phyloP scores from a whole-genome alignment of 1,140 invertebrate species.

The Drosophila bocqueti region DNA sequence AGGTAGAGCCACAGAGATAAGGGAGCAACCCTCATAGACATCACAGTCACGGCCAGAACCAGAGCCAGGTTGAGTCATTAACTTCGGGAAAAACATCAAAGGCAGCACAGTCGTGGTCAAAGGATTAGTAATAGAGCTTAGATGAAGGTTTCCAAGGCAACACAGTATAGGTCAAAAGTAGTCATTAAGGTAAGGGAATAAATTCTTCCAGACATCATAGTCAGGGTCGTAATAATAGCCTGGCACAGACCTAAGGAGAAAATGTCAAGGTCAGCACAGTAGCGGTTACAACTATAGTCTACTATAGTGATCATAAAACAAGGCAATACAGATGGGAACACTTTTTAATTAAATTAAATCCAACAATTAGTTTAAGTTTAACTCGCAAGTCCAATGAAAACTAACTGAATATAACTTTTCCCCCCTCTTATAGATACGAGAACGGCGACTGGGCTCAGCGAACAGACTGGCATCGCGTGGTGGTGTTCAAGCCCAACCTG shows the following conservation, averaged over 20 bases:
- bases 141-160: no score
- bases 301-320: not conserved
- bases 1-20: not conserved
- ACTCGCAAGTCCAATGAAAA: not conserved
- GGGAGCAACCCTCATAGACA: not conserved
- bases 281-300: not conserved
- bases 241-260: no score
- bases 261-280: not conserved
- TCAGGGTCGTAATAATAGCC: no score
- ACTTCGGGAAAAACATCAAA: not conserved
- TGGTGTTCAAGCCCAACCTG: conserved; percentile 93
- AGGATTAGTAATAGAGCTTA: no score
- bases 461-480: conserved; percentile 96
- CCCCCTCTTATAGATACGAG: conserved; percentile 86
- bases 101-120: not conserved
- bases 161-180: no score
- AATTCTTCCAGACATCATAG: no score
- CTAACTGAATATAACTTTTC: not conserved
- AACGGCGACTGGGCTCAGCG: conserved; percentile 92
- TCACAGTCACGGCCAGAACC: not conserved
- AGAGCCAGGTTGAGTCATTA: not conserved
- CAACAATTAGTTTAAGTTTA: not conserved
- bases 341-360: not conserved
- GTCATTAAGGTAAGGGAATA: no score
- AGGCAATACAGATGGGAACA: not conserved